Evolutionary conservation across 1,140 invertebrate species (phyloP).

Genomic region (Mamestra configurata): DNA sequence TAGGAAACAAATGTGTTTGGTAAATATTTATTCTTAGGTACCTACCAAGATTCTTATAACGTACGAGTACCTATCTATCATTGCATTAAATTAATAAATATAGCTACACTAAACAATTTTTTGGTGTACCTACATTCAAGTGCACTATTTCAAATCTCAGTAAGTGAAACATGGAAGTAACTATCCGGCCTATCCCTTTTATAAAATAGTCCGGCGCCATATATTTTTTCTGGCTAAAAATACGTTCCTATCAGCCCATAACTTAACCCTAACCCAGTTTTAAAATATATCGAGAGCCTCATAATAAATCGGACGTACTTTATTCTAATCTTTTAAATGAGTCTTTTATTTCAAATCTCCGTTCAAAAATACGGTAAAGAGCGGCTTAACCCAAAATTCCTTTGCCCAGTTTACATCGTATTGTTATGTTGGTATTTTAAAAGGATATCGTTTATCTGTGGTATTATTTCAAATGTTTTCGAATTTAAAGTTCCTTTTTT

Average conservation of each 20-base stretch:
- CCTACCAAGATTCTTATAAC: too few relatives aligned
- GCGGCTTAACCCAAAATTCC: conserved; percentile 56
- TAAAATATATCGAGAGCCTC: conserved; percentile 54
- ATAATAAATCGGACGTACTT: conserved; percentile 58
- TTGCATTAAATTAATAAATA: too few relatives aligned
- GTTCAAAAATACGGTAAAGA: conserved; percentile 42
- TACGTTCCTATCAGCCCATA: background rate
- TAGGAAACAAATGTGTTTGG: background rate
- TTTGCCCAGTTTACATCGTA: conserved; percentile 53
- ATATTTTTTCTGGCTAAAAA: too few relatives aligned
- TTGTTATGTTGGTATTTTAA: conserved; percentile 57
- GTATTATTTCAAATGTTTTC: conserved; percentile 27
- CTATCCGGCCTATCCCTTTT: too few relatives aligned
- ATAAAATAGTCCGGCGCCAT: too few relatives aligned
- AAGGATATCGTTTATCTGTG: conserved; percentile 30
- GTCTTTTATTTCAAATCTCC: conserved; percentile 58
- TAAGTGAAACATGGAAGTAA: too few relatives aligned
- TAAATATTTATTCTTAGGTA: background rate
- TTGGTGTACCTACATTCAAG: too few relatives aligned
- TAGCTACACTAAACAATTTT: too few relatives aligned
- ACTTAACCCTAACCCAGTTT: conserved; percentile 49
- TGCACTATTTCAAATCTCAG: too few relatives aligned
- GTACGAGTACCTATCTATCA: too few relatives aligned
- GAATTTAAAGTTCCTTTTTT: background rate
- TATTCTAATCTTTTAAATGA: conserved; percentile 62